Evolutionary conservation across 2,113 vertebrate genomes (phyloP).

Genomic region (Setophaga coronata): DNA sequence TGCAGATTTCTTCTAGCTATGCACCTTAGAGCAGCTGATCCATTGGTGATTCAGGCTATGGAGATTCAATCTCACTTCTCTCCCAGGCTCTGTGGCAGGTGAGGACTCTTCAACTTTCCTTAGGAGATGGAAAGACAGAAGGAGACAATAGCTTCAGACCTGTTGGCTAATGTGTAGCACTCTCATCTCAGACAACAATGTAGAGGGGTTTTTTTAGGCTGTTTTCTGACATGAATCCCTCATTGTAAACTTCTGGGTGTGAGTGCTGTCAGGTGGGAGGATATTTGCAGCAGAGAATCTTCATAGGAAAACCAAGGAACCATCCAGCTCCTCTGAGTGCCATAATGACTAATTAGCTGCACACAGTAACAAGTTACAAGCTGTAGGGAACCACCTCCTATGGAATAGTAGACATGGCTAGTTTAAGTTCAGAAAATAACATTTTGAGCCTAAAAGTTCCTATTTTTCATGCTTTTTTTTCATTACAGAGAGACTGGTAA

Average conservation of each 20-base stretch:
- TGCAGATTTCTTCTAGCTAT: background rate
- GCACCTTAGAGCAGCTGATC: background rate
- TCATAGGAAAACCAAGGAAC: background rate
- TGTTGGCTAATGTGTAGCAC: fast-evolving
- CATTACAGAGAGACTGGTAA: background rate
- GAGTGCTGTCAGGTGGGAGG: background rate
- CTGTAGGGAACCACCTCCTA: background rate
- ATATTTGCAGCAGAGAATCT: background rate
- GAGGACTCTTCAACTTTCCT: background rate
- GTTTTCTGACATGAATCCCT: background rate
- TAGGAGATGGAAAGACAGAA: background rate
- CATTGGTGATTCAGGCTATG: background rate
- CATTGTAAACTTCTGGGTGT: fast-evolving
- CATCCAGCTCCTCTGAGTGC: background rate
- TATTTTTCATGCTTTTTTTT: background rate
- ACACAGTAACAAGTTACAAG: background rate
- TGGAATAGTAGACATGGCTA: background rate
- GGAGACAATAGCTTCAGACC: background rate
- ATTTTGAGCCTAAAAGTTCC: background rate
- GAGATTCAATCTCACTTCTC: background rate
- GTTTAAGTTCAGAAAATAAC: background rate
- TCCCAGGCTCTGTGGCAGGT: background rate
- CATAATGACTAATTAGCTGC: background rate
- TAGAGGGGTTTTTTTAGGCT: background rate
- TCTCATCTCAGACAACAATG: background rate